A percentile compares a stretch with the other conserved stretches of the same genome.
These are phyloP conservation scores for Melitaea athalia DNA, from an alignment of 2,888 invertebrate genomes.

Conservation along the genomic window DNA sequence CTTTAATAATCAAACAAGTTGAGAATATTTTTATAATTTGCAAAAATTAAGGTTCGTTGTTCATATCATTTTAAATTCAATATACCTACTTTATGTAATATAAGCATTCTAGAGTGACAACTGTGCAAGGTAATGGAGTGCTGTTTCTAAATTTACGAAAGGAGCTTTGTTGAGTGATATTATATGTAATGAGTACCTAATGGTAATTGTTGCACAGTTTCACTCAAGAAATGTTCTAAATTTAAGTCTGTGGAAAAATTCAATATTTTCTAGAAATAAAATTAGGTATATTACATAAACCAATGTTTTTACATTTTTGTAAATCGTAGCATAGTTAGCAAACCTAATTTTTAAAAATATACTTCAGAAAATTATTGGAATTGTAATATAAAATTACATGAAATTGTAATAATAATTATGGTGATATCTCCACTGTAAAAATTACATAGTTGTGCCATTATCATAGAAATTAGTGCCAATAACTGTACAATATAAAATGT, in stretches of 20 bases:
- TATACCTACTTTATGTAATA: constrained; percentile 36
- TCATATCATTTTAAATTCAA: constrained; percentile 27
- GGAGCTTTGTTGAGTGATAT: constrained; percentile 74
- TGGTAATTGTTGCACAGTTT: constrained; percentile 72
- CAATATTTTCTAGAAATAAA: constrained; percentile 75
- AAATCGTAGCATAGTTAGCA: constrained; percentile 74
- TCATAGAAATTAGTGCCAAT: constrained; percentile 80
- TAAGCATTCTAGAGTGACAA: constrained; percentile 61
- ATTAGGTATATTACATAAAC: constrained; percentile 68
- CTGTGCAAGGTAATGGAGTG: constrained; percentile 70
- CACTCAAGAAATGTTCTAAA: constrained; percentile 67
- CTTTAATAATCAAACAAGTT: constrained; percentile 47
- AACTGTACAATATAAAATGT: constrained; percentile 80
- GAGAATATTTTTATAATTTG: constrained; percentile 36
- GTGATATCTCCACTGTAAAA: constrained; percentile 60
- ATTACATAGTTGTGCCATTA: constrained; percentile 78
- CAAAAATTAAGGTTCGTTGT: constrained; percentile 31
- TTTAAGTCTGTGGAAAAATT: constrained; percentile 65
- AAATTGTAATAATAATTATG: constrained; percentile 52
- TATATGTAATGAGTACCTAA: constrained; percentile 45
- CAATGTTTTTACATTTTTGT: constrained; percentile 74
- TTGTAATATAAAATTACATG: constrained; percentile 59
- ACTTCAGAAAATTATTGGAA: constrained; percentile 49
- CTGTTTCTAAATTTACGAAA: constrained; percentile 55
- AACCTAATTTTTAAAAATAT: constrained; percentile 63